Conservation (phyloP, 2,888 invertebrate species). For the Heliconius hortense region DNA sequence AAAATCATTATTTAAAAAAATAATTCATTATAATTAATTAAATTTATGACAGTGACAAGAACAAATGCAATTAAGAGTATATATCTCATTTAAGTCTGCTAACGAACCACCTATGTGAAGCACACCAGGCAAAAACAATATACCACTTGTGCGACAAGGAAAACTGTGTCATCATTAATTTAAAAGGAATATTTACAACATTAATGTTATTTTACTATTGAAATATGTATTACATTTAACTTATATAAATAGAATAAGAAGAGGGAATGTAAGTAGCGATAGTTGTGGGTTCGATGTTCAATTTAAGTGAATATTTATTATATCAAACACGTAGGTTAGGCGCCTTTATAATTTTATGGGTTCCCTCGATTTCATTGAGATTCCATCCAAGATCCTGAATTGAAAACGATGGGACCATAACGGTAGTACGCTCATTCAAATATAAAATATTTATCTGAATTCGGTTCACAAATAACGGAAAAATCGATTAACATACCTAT, state of each 20-base stretch:
- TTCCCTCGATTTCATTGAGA: neutral
- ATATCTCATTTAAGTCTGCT: conserved; percentile 8
- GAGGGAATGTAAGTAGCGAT: neutral
- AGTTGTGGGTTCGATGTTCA: neutral
- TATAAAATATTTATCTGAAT: neutral
- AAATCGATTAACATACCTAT: no score
- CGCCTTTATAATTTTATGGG: neutral
- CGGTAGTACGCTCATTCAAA: neutral
- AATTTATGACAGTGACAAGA: neutral
- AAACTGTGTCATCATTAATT: conserved; percentile 6
- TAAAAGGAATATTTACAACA: conserved; percentile 5
- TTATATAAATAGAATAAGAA: neutral
- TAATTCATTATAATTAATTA: neutral
- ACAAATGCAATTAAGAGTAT: conserved; percentile 11
- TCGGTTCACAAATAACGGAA: neutral
- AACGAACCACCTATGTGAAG: conserved; percentile 10
- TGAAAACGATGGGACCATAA: neutral
- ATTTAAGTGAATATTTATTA: neutral
- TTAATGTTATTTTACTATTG: neutral
- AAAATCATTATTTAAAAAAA: neutral
- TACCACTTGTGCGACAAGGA: conserved; percentile 9
- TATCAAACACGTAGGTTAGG: no score
- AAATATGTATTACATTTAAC: neutral
- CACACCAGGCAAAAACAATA: conserved; percentile 7
- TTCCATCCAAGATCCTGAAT: no score